Evolutionary conservation across 2,113 vertebrate species (phyloP), one percentile per base, ranked within the genome.

Genomic region (Laticauda colubrina): DNA sequence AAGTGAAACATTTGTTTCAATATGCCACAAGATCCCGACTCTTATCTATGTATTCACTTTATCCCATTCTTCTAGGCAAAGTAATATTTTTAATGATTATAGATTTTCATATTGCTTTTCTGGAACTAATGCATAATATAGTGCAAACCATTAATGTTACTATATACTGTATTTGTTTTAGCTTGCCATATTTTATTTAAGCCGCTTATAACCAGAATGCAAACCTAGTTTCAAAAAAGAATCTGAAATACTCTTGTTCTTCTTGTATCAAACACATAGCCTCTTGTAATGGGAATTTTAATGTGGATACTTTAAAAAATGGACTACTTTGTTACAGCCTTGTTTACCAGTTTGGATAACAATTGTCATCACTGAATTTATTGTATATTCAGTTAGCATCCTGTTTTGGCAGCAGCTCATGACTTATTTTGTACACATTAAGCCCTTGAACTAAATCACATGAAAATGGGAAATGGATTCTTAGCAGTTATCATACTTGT

Each of bases 331-430:
- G 90, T 89, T 94, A 34, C 45, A 51, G 89, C 91, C 48, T 85
- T 48, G 54, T 56, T 75, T 93, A 90, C 94, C 56, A 92, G 87
- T 95, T 96, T 94, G 86, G 94, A 96, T 94, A 96, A 93, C 0
- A 0, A 92, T 85, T 91, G 93, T 92, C 94, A 90, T 95, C 92
- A 93, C 92, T 89, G 91, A 93, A 95, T 43, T 87, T 92, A 61
- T n/a, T 81, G 86, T 90, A 89, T 0, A 0, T 95, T 94, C 88
- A 0, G 1, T 95, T 95, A 81, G 90, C 69, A 94, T 92, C 24
- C 59, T 88, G 93, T 96, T 95, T 85, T 92, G 92, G 89, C 59
- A 69, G 88, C 89, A 94, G 94, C 43, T 89, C 94, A 48, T 57
- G 91, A 69, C 93, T 90, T 89, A 18, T 64, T 94, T 57, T 93